These are phyloP conservation scores for Callimorpha dominula DNA, from an alignment of 2,888 invertebrate genomes.

Conservation along the genomic window DNA sequence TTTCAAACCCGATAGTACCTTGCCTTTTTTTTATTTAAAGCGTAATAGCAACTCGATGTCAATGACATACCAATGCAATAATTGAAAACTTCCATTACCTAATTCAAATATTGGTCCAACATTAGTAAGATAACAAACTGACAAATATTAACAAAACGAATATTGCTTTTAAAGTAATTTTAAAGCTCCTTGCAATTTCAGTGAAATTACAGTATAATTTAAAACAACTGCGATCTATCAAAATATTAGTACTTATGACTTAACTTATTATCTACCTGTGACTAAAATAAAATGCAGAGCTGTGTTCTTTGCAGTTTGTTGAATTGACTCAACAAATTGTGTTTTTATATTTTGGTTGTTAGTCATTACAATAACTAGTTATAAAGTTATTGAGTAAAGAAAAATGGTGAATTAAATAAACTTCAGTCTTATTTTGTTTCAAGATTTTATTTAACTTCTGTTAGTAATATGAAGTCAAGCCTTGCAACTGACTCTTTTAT, in stretches of 20 bases:
- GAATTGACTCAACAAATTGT: conserved; percentile 26
- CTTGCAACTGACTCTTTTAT: too few relatives aligned
- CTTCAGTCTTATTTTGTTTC: not conserved
- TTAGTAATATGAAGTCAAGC: too few relatives aligned
- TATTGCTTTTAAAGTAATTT: conserved; percentile 13
- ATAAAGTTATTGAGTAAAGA: not conserved
- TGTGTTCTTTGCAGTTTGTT: conserved; percentile 32
- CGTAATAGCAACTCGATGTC: too few relatives aligned
- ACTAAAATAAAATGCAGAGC: conserved; percentile 34
- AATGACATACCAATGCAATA: too few relatives aligned
- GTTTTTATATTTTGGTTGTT: conserved; percentile 10
- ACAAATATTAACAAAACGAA: not conserved
- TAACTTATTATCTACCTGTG: conserved; percentile 45
- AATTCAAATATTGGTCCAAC: conserved; percentile 24
- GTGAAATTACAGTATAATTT: conserved; percentile 44
- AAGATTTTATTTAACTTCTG: not conserved
- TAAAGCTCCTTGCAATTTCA: conserved; percentile 27
- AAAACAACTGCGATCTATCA: conserved; percentile 42
- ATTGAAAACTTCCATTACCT: too few relatives aligned
- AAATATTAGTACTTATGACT: conserved; percentile 43
- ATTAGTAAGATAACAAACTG: not conserved
- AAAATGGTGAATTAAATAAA: not conserved
- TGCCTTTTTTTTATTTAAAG: too few relatives aligned
- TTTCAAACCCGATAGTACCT: too few relatives aligned
- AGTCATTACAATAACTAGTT: not conserved